Evolutionary conservation across 2,888 invertebrate genomes (phyloP), one percentile per base, ranked within the genome.

Genomic region (Agapostemon virescens): DNA sequence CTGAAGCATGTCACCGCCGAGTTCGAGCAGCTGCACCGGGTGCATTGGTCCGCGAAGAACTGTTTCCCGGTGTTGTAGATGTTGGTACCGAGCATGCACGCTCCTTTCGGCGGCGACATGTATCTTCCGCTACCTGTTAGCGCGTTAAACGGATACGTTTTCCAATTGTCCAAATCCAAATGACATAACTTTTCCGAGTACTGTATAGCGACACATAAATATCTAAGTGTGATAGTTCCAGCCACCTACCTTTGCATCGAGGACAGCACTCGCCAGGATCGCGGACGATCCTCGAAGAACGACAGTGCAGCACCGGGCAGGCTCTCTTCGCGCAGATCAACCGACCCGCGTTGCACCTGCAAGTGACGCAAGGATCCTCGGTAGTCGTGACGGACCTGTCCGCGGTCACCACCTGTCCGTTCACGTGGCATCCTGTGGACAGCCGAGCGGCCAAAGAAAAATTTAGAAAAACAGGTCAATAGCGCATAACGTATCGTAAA

Each of bases 241-340:
- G 7, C 30, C 7, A 36, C 36, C 36, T 84, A 91, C 95, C 95
- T 90, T 92, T 93, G 88, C 95, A 95, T 75, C 91, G 92, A 0
- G 95, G 94, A 91, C 98, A 98, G 92, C 98, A 98, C 88, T 97
- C 96, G 5, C 97, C 97, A 0, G 95, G 94, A 40, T 95, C 95
- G 74, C 95, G 95, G 79, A 94, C 93, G 89, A 97, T 97, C 85
- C 95, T 95, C 17, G 94, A 94, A 0, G 93, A 93, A 9, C 96
- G 95, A 91, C 98, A 98, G 85, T 97, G 97, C 49, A 98, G 94
- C 11, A 98, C 97, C 0, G 98, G 97, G 89, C 98, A 98, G 0
- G 97, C 97, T 80, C 95, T 95, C 90, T 98, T 98, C 61, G 95
- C 94, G 91, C 98, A 98, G 23, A 95, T 95, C 86, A 98, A 93